Percentiles rank a stretch among this genome's conserved stretches.
phyloP scores from a whole-genome alignment of 2,113 vertebrate genomes.

The Trochalopteron elliotii region DNA sequence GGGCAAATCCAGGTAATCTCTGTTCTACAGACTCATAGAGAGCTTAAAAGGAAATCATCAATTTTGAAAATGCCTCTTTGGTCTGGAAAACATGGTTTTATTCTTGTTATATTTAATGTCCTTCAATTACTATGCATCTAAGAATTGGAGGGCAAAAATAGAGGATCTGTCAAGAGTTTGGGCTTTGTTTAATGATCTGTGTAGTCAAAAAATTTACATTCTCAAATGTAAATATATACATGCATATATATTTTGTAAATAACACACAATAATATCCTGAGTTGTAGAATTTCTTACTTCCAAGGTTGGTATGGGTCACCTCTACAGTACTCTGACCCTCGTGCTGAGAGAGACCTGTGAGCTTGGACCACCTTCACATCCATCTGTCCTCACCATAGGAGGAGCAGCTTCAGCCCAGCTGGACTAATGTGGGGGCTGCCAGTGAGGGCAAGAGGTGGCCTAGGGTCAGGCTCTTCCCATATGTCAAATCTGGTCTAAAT shows the following conservation, averaged over 20 bases:
- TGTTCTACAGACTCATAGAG: not conserved
- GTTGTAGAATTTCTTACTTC: not conserved
- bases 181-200: not conserved
- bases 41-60: not conserved
- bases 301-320: not conserved
- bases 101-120: not conserved
- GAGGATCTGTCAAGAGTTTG: not conserved
- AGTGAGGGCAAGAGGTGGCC: not conserved
- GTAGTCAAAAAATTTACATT: not conserved
- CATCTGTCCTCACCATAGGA: not conserved
- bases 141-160: not conserved
- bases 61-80: not conserved
- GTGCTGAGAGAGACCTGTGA: not conserved
- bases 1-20: constrained; percentile 39
- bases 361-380: not conserved
- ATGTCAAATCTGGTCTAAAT: not conserved
- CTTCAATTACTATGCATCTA: not conserved
- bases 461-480: not conserved
- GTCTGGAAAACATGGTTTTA: not conserved
- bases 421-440: accelerated
- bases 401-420: not conserved
- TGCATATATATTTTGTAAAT: not conserved
- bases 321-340: not conserved
- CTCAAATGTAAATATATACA: not conserved
- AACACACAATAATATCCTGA: not conserved